Percentiles rank a stretch among this genome's conserved stretches.
phyloP scores from a whole-genome alignment of 2,888 invertebrate species.

The Sarcophaga rosellei region DNA sequence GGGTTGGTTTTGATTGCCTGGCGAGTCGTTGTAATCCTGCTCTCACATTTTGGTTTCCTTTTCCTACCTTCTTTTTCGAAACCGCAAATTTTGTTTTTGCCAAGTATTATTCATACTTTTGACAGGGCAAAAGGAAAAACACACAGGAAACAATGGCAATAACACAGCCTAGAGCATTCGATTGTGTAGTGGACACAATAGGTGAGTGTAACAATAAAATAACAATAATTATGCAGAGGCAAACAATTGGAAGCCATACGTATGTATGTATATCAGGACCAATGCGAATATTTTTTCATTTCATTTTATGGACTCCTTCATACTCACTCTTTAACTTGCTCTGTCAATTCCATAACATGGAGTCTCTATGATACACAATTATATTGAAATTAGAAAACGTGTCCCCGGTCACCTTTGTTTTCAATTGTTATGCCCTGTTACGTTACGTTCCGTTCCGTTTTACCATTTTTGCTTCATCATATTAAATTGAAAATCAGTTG shows the following conservation, averaged over 20 bases:
- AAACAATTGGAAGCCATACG: constrained; percentile 9
- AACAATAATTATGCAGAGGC: not conserved
- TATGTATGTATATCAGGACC: not conserved
- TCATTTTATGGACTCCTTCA: not conserved
- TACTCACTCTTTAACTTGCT: not conserved
- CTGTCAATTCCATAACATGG: not conserved
- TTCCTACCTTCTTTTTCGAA: not conserved
- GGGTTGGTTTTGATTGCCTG: constrained; percentile 37
- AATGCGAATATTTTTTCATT: not conserved
- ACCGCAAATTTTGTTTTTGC: constrained; percentile 11
- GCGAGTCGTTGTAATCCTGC: constrained; percentile 42
- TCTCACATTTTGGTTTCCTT: not conserved
- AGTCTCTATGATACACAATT: constrained; percentile 31
- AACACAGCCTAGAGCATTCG: not conserved
- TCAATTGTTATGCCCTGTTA: not conserved
- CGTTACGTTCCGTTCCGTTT: too few relatives aligned
- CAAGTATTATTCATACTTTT: constrained; percentile 4
- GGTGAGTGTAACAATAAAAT: not conserved
- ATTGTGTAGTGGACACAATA: not conserved
- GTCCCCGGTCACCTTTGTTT: constrained; percentile 34
- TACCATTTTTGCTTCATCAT: not conserved
- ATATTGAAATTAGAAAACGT: constrained; percentile 39
- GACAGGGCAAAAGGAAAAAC: not conserved
- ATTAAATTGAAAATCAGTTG: constrained; percentile 51
- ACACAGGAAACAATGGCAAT: not conserved